Conservation (phyloP, 2,888 invertebrate species). For the Tromatobia lineatoria region DNA sequence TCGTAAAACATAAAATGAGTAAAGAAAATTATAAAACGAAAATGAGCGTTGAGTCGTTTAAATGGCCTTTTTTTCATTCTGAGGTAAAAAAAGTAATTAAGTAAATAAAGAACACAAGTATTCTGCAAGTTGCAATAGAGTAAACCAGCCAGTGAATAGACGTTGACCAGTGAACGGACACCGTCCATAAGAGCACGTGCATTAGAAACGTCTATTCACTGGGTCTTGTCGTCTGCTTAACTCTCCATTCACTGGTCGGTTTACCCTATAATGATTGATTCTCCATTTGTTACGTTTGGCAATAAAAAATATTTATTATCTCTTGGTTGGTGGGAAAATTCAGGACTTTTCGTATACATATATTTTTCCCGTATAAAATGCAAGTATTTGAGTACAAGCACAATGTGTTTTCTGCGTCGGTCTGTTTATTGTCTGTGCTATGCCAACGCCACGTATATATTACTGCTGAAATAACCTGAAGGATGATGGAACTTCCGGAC, state of each 20-base stretch:
- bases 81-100: background rate
- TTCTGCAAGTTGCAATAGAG: background rate
- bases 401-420: constrained; percentile 62
- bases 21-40: no score
- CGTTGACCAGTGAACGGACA: no score
- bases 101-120: background rate
- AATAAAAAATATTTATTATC: constrained; percentile 37
- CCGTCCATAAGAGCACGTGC: no score
- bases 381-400: constrained; percentile 33
- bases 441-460: constrained; percentile 49
- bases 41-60: no score
- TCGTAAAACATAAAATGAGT: no score
- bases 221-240: no score
- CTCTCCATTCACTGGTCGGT: no score
- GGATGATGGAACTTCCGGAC: constrained; percentile 55
- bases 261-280: constrained; percentile 24
- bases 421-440: constrained; percentile 66
- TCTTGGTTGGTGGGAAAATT: constrained; percentile 13
- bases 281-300: background rate
- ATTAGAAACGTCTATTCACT: no score
- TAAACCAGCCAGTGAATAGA: no score
- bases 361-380: constrained; percentile 49
- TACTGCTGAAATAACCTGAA: constrained; percentile 52
- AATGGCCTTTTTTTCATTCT: background rate
- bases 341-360: constrained; percentile 7